Evolutionary conservation across 2,888 invertebrate genomes (phyloP), one percentile per base, ranked within the genome.

Genomic region (Tiliacea aurago): DNA sequence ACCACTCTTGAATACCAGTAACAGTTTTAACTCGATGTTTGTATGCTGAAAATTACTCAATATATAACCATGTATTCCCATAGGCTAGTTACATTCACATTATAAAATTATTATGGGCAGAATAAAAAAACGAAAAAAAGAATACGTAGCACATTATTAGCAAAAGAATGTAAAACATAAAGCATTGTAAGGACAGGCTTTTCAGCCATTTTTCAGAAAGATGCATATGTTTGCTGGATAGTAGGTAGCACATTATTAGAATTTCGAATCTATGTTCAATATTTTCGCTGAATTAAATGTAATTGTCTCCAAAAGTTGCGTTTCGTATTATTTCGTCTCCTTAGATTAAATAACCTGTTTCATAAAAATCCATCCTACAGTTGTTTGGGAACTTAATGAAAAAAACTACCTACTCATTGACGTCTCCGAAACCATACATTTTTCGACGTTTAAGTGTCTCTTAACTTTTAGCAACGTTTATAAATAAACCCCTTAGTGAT

Each of bases 251-350:
- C 66, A 41, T 72, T 56, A 59, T 70, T 76, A 81, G 73, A 70
- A 68, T 66, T 79, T 68, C 23, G 10, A 70, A 80, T 82, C 37
- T 76, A 37, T 71, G 67, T 77, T 77, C 23, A 73, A 70, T 84
- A 65, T 73, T 76, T 76, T 84, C 47, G 66, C 76, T 67, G 72
- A 74, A 83, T 53, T 84, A 75, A 69, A 77, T 20, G 2, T 59
- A 9, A 28, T 41, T 49, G 72, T 84, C 68, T 67, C 78, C 71
- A 58, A 63, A 18, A 51, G 28, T 2, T 18, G 59, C 11, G 58
- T 78, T 59, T 76, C n/a, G 80, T 64, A 53, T 79, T 28, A 28
- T 28, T 28, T 81, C 64, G 2, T 47, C 9, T 51, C 55, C 41
- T 23, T 18, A 15, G 0, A 53, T 51, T 11, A 59, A 28, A 18